phyloP scores from a whole-genome alignment of 2,113 vertebrate genomes.

The Clarias macrocephalus region DNA sequence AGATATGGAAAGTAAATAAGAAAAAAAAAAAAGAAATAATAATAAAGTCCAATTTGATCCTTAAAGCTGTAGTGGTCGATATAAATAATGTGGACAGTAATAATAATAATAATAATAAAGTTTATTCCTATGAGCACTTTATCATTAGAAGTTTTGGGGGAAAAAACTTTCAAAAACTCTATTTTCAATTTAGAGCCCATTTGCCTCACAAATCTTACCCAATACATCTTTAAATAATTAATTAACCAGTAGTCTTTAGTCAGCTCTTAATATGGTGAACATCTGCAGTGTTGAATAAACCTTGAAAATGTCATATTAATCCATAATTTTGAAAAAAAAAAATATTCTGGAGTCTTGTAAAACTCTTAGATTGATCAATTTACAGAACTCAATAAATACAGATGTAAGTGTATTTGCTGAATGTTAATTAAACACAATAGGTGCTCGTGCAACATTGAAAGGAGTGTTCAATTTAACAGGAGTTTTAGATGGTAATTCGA shows the following conservation, averaged over 20 bases:
- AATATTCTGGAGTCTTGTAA: not conserved
- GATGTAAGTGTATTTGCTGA: not conserved
- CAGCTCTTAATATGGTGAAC: not conserved
- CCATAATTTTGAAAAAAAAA: not conserved
- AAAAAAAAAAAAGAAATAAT: too few relatives aligned
- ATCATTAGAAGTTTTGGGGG: not conserved
- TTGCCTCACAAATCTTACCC: not conserved
- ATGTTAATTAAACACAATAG: not conserved
- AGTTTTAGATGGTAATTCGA: not conserved
- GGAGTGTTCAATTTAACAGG: not conserved
- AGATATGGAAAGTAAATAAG: too few relatives aligned
- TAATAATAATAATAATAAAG: not conserved
- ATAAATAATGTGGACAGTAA: not conserved
- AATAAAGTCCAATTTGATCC: too few relatives aligned
- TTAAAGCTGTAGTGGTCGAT: not conserved
- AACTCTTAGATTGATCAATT: not conserved
- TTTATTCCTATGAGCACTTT: too few relatives aligned
- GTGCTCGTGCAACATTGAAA: not conserved
- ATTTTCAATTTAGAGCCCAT: not conserved
- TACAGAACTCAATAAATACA: not conserved
- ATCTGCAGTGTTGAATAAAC: not conserved
- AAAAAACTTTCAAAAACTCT: not conserved
- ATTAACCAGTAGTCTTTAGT: not conserved
- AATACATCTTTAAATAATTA: not conserved
- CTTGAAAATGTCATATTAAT: not conserved